Conservation (phyloP, 1,140 invertebrate genomes). For the Cotesia glomerata region DNA sequence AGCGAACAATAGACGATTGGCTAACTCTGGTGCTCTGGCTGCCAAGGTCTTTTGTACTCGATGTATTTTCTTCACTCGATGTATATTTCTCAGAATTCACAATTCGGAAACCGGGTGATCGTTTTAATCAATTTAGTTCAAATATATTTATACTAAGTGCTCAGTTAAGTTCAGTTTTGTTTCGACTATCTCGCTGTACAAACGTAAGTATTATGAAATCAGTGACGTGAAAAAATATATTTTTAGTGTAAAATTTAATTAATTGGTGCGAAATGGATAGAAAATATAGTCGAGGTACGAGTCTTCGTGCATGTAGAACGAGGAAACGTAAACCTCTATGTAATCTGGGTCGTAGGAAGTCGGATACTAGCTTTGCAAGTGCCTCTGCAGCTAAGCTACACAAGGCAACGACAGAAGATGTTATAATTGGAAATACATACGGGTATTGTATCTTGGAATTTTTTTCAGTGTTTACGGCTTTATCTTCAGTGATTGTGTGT, state of each 20-base stretch:
- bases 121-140: background rate
- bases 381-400: constrained; percentile 9
- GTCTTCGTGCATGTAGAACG: constrained; percentile 1
- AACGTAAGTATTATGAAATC: background rate
- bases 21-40: background rate
- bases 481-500: constrained; percentile 12
- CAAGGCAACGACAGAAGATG: constrained; percentile 6
- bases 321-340: constrained; percentile 5
- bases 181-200: background rate
- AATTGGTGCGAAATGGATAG: constrained; percentile 5
- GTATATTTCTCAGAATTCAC: too few relatives aligned
- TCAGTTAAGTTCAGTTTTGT: background rate
- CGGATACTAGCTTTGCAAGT: constrained; percentile 9
- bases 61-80: background rate
- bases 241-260: background rate
- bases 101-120: background rate
- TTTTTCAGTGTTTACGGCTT: constrained; percentile 14
- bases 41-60: background rate
- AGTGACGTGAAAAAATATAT: background rate
- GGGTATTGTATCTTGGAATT: constrained; percentile 28
- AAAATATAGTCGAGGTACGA: background rate
- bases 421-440: constrained; percentile 13
- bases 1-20: background rate
- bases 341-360: background rate
- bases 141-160: background rate